Percentiles rank a stretch among this genome's conserved stretches.
Evolutionary conservation across 37 sponge, comb jelly and placozoan species (phyloP).

Genomic region (Diacarnus erythraeanus): DNA sequence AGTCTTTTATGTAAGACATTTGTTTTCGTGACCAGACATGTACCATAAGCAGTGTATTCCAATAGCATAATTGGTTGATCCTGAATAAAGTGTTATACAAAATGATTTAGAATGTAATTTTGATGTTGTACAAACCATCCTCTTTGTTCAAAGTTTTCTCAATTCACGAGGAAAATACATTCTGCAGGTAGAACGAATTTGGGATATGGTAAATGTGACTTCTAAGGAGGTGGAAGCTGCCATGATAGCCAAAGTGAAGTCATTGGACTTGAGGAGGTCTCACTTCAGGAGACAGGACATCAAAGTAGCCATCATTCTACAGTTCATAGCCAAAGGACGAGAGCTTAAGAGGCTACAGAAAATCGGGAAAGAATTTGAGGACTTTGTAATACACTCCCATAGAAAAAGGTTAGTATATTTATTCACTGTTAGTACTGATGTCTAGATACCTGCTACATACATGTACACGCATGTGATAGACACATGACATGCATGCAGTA

Average conservation of each 20-base stretch:
- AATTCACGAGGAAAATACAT: no score
- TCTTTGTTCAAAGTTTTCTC: no score
- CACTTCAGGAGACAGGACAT: slow-evolving; percentile 12
- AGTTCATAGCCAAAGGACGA: slow-evolving; percentile 20
- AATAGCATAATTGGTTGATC: no score
- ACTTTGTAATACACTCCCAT: slow-evolving; percentile 23
- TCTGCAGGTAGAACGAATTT: slow-evolving; percentile 43
- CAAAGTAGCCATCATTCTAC: slow-evolving; percentile 27
- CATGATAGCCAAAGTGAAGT: not conserved
- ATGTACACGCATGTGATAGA: slow-evolving; percentile 22
- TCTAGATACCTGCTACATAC: no score
- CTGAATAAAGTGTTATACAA: no score
- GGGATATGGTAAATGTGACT: slow-evolving; percentile 39
- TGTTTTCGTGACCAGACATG: no score
- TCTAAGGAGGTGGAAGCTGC: slow-evolving; percentile 12
- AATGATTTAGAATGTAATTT: not conserved
- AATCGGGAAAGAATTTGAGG: slow-evolving; percentile 47
- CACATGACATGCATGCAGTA: slow-evolving; percentile 7
- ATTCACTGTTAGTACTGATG: no score
- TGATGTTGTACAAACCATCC: no score
- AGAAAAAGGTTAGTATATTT: slow-evolving; percentile 54
- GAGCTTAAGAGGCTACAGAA: slow-evolving; percentile 37
- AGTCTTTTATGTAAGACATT: no score
- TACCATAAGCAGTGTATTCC: no score
- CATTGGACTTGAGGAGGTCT: not conserved